Conservation (phyloP, 2,113 vertebrate genomes). For the Strix uralensis region DNA sequence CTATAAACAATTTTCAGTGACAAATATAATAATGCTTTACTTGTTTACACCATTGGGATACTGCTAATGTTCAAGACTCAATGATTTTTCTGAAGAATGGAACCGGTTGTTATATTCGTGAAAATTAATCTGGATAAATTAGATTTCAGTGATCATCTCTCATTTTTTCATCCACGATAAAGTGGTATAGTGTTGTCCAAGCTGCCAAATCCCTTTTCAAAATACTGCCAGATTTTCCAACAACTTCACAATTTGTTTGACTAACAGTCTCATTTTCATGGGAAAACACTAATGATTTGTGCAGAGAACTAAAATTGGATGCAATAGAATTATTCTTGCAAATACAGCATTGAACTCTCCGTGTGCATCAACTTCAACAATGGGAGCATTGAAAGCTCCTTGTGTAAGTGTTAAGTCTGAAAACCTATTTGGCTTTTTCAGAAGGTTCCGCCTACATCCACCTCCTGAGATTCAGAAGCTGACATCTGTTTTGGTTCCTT, state of each 20-base stretch:
- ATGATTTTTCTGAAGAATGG: background rate
- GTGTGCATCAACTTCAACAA: background rate
- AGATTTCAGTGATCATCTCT: background rate
- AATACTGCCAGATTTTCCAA: background rate
- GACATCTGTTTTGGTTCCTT: conserved; percentile 59
- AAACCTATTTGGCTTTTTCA: conserved; percentile 32
- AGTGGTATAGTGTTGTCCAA: background rate
- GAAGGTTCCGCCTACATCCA: background rate
- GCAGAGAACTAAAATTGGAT: conserved; percentile 15
- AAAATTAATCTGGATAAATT: background rate
- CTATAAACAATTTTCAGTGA: background rate
- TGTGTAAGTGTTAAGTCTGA: background rate
- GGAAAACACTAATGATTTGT: conserved; percentile 41
- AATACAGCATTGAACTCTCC: background rate
- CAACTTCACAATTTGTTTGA: background rate
- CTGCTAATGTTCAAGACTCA: background rate
- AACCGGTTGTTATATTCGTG: background rate
- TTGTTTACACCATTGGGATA: background rate
- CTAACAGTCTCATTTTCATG: background rate
- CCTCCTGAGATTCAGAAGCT: conserved; percentile 52
- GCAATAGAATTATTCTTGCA: background rate
- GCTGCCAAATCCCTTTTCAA: background rate
- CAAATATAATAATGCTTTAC: background rate
- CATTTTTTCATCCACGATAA: background rate
- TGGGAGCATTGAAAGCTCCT: background rate